Conservation (phyloP, 2,113 vertebrate genomes). For the Rhinoderma darwinii region DNA sequence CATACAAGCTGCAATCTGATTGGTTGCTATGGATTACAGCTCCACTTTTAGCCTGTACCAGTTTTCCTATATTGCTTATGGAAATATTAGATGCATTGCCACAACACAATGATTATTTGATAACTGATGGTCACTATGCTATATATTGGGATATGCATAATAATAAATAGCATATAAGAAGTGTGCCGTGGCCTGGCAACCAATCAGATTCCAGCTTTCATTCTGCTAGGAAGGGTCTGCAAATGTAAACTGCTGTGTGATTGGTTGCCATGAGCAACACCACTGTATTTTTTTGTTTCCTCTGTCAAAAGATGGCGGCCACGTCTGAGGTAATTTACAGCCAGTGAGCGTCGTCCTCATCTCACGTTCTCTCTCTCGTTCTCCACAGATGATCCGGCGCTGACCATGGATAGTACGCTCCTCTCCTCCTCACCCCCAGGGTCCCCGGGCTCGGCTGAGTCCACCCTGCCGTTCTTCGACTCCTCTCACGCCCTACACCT, state of each 20-base stretch:
- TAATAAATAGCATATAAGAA: too few species aligned
- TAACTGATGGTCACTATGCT: too few species aligned
- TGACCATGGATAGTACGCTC: slow-evolving; percentile 13
- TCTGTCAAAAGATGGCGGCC: neutral
- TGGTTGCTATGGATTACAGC: too few species aligned
- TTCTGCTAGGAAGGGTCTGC: neutral
- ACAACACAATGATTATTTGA: too few species aligned
- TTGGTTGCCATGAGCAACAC: neutral
- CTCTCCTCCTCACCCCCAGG: neutral
- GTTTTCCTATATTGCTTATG: too few species aligned
- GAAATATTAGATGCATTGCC: too few species aligned
- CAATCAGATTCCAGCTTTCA: neutral
- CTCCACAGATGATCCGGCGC: slow-evolving; percentile 47
- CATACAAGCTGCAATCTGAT: neutral
- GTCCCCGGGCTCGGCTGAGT: slow-evolving; percentile 59
- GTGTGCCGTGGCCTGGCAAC: too few species aligned
- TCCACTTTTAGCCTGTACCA: too few species aligned
- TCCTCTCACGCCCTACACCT: slow-evolving; percentile 85
- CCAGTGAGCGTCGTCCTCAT: neutral
- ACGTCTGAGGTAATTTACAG: neutral
- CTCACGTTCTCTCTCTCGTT: neutral
- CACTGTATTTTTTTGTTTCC: neutral
- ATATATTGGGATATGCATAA: too few species aligned
- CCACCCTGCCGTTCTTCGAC: slow-evolving; percentile 80
- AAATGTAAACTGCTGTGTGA: neutral